Evolutionary conservation across 2,113 vertebrate species (phyloP).

Genomic region (Cochlearius cochlearius): DNA sequence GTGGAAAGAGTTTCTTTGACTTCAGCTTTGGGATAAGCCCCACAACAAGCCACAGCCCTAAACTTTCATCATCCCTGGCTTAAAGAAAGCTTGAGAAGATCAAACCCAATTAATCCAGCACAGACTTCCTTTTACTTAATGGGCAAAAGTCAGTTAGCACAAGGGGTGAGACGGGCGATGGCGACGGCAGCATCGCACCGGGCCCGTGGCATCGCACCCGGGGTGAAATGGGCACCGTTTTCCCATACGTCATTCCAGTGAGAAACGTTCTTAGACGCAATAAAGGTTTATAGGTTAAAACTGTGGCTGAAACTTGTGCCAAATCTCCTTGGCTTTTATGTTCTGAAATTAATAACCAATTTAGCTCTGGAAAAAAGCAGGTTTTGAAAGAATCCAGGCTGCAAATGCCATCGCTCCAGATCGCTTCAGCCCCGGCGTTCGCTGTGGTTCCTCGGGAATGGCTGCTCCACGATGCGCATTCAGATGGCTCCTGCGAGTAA

Average conservation of each 20-base stretch:
- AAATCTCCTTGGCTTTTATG: not conserved
- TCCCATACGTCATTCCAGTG: not conserved
- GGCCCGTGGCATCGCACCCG: rapidly evolving
- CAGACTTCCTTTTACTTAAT: not conserved
- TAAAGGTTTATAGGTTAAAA: not conserved
- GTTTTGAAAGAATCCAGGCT: not conserved
- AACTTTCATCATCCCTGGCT: not conserved
- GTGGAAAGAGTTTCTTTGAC: not conserved
- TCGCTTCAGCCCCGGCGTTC: not conserved
- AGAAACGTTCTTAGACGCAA: not conserved
- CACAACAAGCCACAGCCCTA: not conserved
- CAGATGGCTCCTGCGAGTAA: not conserved
- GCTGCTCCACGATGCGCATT: not conserved
- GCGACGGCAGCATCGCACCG: not conserved
- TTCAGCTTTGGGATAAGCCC: not conserved
- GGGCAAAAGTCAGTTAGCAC: not conserved
- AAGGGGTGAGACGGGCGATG: not conserved
- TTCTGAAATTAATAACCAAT: not conserved
- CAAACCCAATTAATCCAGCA: not conserved
- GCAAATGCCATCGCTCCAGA: not conserved
- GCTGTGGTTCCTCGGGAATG: not conserved
- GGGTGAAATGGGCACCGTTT: not conserved
- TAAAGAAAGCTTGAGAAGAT: not conserved
- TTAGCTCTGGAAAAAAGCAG: not conserved
- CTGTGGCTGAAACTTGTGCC: not conserved